A percentile compares a stretch with the other conserved stretches of the same genome.
Conservation (phyloP, 2,888 invertebrate species). For the Bellardia bayeri region DNA sequence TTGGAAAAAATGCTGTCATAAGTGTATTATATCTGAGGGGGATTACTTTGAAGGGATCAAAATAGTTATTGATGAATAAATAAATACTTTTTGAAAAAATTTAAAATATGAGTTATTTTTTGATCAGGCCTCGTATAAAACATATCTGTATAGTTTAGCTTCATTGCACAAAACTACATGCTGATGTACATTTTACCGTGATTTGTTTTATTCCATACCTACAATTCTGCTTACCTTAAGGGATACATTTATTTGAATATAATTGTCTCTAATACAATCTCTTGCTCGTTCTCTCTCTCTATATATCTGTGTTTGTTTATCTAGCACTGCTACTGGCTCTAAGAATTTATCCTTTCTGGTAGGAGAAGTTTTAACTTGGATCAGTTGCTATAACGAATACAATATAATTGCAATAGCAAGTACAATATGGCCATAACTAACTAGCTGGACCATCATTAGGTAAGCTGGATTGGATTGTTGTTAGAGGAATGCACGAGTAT, state of each 20-base stretch:
- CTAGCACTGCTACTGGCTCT: neutral
- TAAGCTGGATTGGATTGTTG: neutral
- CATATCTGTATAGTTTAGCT: neutral
- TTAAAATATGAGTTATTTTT: no score
- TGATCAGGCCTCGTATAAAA: no score
- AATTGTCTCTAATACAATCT: slow-evolving; percentile 18
- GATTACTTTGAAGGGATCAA: no score
- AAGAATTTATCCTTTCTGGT: neutral
- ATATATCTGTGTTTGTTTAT: no score
- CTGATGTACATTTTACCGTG: slow-evolving; percentile 6
- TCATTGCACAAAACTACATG: neutral
- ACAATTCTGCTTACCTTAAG: slow-evolving; percentile 49
- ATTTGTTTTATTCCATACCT: slow-evolving; percentile 30
- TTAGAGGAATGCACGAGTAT: slow-evolving; percentile 10
- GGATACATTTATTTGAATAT: slow-evolving; percentile 49
- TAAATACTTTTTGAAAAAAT: no score
- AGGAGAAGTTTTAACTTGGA: neutral
- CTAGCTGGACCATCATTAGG: neutral
- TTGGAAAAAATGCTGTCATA: no score
- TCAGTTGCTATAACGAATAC: neutral
- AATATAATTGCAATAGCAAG: neutral
- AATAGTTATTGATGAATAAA: no score
- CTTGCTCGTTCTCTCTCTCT: neutral
- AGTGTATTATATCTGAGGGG: no score
- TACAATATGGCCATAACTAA: neutral